Conservation (phyloP, 2,797 vertebrate genomes). For the Molossus alvarezi region DNA sequence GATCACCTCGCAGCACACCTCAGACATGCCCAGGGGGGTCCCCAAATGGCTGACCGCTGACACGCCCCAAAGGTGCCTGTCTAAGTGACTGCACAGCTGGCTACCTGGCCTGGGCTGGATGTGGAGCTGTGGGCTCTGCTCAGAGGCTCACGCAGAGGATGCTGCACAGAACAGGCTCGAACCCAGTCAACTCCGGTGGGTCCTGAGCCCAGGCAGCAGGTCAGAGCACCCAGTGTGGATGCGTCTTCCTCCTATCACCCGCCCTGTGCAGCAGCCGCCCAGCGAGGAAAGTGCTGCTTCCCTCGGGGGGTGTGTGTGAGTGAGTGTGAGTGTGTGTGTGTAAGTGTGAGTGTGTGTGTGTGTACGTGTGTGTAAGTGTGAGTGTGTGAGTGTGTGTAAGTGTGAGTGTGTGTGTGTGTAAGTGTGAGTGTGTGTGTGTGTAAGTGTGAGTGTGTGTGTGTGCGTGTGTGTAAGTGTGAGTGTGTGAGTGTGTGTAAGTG, state of each 20-base stretch:
- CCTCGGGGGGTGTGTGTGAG: too few relatives aligned
- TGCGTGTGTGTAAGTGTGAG: too few relatives aligned
- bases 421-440: not conserved
- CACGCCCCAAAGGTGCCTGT: fast-evolving
- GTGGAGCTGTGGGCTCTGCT: not conserved
- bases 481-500: not conserved
- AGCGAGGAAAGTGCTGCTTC: too few relatives aligned
- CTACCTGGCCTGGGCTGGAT: not conserved
- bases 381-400: too few relatives aligned
- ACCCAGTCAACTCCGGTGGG: too few relatives aligned
- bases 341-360: too few relatives aligned
- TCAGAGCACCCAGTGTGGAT: fast-evolving
- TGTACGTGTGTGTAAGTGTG: not conserved
- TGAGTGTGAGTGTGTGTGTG: not conserved
- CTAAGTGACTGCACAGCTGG: fast-evolving
- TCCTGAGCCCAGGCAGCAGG: not conserved
- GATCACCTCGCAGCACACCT: not conserved
- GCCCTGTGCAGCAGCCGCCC: not conserved
- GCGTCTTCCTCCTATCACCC: not conserved
- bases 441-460: not conserved
- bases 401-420: not conserved
- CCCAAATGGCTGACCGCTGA: not conserved
- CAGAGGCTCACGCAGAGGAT: not conserved
- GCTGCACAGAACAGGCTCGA: not conserved
- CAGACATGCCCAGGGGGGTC: fast-evolving